A percentile compares a stretch with the other conserved stretches of the same genome.
Conservation (phyloP, 2,797 vertebrate genomes). For the Thamnophis elegans region DNA sequence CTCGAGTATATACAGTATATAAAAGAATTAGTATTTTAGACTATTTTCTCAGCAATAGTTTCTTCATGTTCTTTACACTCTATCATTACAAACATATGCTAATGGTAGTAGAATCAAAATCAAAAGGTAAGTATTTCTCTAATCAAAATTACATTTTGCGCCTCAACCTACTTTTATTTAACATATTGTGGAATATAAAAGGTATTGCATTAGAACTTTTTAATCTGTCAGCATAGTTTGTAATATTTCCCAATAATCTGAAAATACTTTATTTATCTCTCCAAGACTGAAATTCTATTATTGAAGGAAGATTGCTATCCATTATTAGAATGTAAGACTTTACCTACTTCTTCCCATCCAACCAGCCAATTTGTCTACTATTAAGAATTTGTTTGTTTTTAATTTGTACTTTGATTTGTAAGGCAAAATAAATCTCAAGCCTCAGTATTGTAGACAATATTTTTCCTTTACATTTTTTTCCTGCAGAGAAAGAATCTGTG, state of each 20-base stretch:
- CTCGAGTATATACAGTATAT: too few relatives aligned
- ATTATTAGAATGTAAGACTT: background rate
- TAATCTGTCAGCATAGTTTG: background rate
- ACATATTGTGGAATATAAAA: background rate
- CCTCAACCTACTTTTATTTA: background rate
- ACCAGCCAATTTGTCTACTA: background rate
- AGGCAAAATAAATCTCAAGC: background rate
- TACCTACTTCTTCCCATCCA: background rate
- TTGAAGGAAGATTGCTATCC: background rate
- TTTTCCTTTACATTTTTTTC: background rate
- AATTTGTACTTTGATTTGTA: background rate
- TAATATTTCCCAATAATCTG: background rate
- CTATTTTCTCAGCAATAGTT: background rate
- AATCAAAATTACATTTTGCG: background rate
- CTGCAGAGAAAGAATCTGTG: background rate
- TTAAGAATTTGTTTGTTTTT: background rate
- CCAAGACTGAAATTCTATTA: background rate
- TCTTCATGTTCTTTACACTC: background rate
- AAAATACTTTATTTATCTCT: background rate
- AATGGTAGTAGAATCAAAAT: background rate
- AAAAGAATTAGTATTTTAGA: background rate
- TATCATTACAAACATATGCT: background rate
- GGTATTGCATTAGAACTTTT: background rate
- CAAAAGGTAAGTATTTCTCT: slow-evolving; percentile 8
- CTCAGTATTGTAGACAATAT: background rate